Base-by-base conservation (phyloP, 2,888 invertebrate genomes). In the Neria commutata region DNA sequence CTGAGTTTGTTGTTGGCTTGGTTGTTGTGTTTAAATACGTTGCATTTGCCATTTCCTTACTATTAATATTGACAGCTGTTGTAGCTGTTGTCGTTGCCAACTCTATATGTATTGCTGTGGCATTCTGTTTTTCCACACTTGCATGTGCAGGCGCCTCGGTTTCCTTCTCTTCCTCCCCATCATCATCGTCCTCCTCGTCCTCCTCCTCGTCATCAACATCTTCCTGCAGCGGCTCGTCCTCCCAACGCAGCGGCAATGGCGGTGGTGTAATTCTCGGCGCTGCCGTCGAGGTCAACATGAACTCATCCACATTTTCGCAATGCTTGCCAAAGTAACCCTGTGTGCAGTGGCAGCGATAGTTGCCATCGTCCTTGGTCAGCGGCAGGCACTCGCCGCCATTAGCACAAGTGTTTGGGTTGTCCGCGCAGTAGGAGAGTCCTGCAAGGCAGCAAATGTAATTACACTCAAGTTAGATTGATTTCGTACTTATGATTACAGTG, bases 341-440 rank as follows among this genome's bases (percentile, higher is more conserved):
- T 0, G 89, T 86, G 73, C 94, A 94, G 55, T 89, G 82, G 76
- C 94, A 94, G 59, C 88, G 87, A 82, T 86, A 94, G 76, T 84
- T 83, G 1, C 92, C 94, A 54, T 94, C 92, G 54, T 89, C 88
- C 58, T 89, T 87, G 33, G 89, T 88, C 60, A 91, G 74, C 48
- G 93, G 92, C 55, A 90, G 85, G 78, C 95, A 95, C 71, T 88
- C 90, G 0, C 91, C 92, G 3, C 88, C 90, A 77, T 95, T 94
- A 77, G 87, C 86, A 74, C 95, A 95, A 0, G 88, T 86, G 52
- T 84, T 85, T 1, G 87, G 85, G 75, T 94, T 88, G 61, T 89
- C 89, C 58, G 91, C 90, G 83, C 95, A 95, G 83, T 89, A 92
- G 71, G 90, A 92, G 55, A 94, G 83, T 75, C 91, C 94, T 91